Percentiles rank a stretch among this genome's conserved stretches.
Conservation (phyloP, 2,113 vertebrate genomes). For the Nerophis lumbriciformis region DNA sequence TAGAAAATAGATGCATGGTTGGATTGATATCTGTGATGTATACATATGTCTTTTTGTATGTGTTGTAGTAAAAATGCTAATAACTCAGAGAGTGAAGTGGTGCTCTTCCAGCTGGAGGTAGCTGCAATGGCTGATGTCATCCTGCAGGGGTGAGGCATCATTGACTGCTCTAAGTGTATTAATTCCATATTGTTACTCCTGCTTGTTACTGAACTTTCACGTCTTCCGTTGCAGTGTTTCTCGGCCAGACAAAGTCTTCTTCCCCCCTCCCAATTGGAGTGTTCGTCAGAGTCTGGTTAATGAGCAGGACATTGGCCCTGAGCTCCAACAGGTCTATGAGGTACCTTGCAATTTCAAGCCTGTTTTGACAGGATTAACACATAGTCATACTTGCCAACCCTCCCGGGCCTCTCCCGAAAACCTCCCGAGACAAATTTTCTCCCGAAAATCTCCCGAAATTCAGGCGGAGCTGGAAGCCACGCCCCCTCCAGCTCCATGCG, state of each 20-base stretch:
- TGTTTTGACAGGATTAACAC: background rate
- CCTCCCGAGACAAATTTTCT: too few species aligned
- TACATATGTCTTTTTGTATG: background rate
- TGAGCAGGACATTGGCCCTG: slow-evolving; percentile 75
- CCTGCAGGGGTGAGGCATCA: slow-evolving; percentile 74
- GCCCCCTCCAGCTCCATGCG: too few species aligned
- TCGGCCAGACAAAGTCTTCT: slow-evolving; percentile 73
- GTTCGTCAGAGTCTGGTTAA: slow-evolving; percentile 47
- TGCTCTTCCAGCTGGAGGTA: slow-evolving; percentile 67
- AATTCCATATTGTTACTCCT: too few species aligned
- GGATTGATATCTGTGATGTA: background rate
- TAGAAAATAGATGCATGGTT: too few species aligned
- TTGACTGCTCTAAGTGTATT: background rate
- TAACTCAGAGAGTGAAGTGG: slow-evolving; percentile 79
- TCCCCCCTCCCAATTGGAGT: slow-evolving; percentile 72
- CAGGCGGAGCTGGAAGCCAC: too few species aligned
- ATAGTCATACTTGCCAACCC: too few species aligned
- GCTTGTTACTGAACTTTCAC: background rate
- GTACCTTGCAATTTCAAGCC: slow-evolving; percentile 33
- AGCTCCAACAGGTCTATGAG: slow-evolving; percentile 81
- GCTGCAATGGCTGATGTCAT: slow-evolving; percentile 72
- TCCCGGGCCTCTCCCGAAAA: too few species aligned
- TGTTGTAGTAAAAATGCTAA: slow-evolving; percentile 80
- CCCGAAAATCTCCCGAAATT: too few species aligned
- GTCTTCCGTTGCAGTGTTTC: slow-evolving; percentile 66